Conservation (phyloP, 2,888 invertebrate species). For the Empis stercorea region DNA sequence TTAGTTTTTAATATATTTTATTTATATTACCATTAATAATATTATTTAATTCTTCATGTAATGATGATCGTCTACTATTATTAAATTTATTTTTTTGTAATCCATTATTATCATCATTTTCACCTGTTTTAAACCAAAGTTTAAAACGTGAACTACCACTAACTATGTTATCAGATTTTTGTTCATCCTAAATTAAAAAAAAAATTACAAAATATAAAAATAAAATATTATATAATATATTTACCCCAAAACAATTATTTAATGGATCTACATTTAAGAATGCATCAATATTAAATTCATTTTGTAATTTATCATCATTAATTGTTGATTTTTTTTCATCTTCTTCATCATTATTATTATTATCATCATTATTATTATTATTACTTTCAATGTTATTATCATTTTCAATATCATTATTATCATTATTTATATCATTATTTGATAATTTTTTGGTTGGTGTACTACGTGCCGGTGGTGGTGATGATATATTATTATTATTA, state of each 20-base stretch:
- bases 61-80: slow-evolving; percentile 41
- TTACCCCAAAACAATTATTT: slow-evolving; percentile 57
- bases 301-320: background rate
- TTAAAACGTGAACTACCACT: slow-evolving; percentile 60
- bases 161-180: slow-evolving; percentile 22
- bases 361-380: slow-evolving; percentile 3
- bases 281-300: slow-evolving; percentile 68
- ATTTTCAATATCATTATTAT: slow-evolving; percentile 4
- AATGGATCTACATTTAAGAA: slow-evolving; percentile 71
- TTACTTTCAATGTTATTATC: slow-evolving; percentile 1
- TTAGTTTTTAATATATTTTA: too few species aligned
- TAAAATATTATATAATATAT: slow-evolving; percentile 16
- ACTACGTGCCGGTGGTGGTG: background rate
- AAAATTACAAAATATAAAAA: background rate
- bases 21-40: slow-evolving; percentile 46
- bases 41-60: slow-evolving; percentile 51
- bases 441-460: background rate
- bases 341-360: slow-evolving; percentile 1
- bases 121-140: slow-evolving; percentile 56
- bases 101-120: slow-evolving; percentile 9
- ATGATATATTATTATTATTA: slow-evolving; percentile 1
- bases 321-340: background rate
- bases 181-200: slow-evolving; percentile 46
- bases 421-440: slow-evolving; percentile 6
- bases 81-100: background rate